Conservation (phyloP, 1,140 invertebrate species). For the Cydia fagiglandana region DNA sequence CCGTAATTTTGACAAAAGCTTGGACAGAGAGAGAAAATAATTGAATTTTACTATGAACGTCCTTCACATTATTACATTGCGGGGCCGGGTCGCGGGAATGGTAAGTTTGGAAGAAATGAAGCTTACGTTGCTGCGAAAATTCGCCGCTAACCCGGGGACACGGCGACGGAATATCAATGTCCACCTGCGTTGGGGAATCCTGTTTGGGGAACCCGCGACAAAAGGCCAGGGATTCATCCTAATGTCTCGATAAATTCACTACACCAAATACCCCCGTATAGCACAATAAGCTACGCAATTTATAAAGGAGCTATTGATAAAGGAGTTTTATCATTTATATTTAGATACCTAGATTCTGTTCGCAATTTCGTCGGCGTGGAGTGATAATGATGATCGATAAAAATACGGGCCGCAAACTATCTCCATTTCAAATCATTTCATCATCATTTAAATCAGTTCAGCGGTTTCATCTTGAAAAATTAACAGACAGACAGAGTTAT, state of each 20-base stretch:
- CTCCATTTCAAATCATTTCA: no score
- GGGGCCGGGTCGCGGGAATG: conserved; percentile 38
- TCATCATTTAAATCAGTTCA: no score
- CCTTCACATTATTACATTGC: conserved; percentile 48
- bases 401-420: no score
- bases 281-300: conserved; percentile 18
- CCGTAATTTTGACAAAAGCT: conserved; percentile 40
- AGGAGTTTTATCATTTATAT: background rate
- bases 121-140: conserved; percentile 44
- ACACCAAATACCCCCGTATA: conserved; percentile 20
- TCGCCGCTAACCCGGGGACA: conserved; percentile 38
- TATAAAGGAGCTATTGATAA: conserved; percentile 9
- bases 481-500: no score
- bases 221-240: conserved; percentile 36
- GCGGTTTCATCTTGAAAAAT: no score
- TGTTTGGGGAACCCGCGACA: conserved; percentile 36
- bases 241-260: conserved; percentile 38
- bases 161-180: conserved; percentile 46
- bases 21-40: conserved; percentile 42
- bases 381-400: no score
- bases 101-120: conserved; percentile 40
- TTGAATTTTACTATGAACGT: conserved; percentile 50
- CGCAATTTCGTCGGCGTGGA: no score
- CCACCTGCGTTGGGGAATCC: conserved; percentile 38
- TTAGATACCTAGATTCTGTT: background rate